Evolutionary conservation across 2,888 invertebrate species (phyloP).

Genomic region (Philereme vetulata): DNA sequence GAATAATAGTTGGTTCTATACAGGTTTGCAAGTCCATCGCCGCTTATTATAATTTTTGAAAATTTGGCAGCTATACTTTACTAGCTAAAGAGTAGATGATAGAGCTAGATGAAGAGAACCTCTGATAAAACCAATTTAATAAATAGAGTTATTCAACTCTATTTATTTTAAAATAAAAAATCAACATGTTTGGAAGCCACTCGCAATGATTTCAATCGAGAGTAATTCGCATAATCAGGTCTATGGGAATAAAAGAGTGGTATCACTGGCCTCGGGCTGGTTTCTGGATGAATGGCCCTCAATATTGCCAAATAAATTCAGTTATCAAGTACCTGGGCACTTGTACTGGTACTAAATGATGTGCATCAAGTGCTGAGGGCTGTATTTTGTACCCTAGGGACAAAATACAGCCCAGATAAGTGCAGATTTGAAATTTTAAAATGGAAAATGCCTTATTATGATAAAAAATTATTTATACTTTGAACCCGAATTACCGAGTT

Average conservation of each 20-base stretch:
- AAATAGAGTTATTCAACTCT: too few species aligned
- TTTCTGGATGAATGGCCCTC: slow-evolving; percentile 43
- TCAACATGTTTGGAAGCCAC: slow-evolving; percentile 51
- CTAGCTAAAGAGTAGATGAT: too few species aligned
- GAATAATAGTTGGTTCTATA: too few species aligned
- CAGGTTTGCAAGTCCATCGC: too few species aligned
- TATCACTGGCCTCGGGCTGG: slow-evolving; percentile 56
- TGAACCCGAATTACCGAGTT: too few species aligned
- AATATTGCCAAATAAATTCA: slow-evolving; percentile 68
- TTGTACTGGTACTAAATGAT: slow-evolving; percentile 1
- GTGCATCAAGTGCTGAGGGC: neutral
- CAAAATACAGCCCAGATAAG: too few species aligned
- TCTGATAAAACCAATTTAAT: too few species aligned
- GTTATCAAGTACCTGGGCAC: slow-evolving; percentile 22
- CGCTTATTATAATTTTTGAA: too few species aligned
- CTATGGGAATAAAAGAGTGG: slow-evolving; percentile 47
- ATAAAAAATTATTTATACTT: too few species aligned
- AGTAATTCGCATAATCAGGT: slow-evolving; percentile 38
- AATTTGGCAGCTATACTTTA: too few species aligned
- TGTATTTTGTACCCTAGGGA: neutral
- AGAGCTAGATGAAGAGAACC: too few species aligned
- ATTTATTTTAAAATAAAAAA: neutral
- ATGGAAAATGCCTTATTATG: neutral
- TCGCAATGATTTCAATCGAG: slow-evolving; percentile 43
- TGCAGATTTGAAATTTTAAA: neutral